Base-by-base conservation (phyloP, 2,888 invertebrate genomes). In the Opisthograptis luteolata region DNA sequence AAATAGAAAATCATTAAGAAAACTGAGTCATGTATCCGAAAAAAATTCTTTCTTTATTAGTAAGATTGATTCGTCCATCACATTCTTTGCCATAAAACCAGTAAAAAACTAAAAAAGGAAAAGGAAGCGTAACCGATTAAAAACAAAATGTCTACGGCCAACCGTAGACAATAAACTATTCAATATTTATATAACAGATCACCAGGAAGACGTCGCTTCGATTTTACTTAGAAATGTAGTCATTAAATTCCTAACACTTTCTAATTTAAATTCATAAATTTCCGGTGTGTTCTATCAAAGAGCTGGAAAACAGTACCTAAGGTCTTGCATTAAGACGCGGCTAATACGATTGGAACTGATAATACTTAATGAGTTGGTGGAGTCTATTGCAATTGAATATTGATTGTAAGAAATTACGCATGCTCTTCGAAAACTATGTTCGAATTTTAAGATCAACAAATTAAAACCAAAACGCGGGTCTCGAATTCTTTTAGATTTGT, bases 221-320 rank as follows among this genome's bases (percentile, higher is more conserved):
- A 58, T 62, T 59, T 59, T 62, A 59, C 62, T 59, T 27, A 62
- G 62, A 62, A 62, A 36, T 62, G 56, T 55, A 59, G 59, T 44
- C 47, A 90, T 89, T 87, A 88, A 86, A 90, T 88, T 88, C 88
- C 82, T 86, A 82, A 84, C 90, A 88, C 87, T 88, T 88, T 88
- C 88, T 82, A 84, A 89, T 90, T 88, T 84, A 86, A 87, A 90
- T 90, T 88, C 87, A 88, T 90, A 89, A 87, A 88, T 90, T 87
- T 90, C 90, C 89, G 89, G 89, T 88, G 85, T 78, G 79, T 76
- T 72, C 73, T 71, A 72, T 75, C 66, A 60, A 4, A 9, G 30
- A 8, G 0, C 0, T 12, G 34, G 12, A 40, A 25, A 8, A 2
- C 40, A 51, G 50, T 51, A 9, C 1, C 1, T 30, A 17, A 50